phyloP scores from a whole-genome alignment of 2,888 invertebrate species.

The Coenonympha arcania region DNA sequence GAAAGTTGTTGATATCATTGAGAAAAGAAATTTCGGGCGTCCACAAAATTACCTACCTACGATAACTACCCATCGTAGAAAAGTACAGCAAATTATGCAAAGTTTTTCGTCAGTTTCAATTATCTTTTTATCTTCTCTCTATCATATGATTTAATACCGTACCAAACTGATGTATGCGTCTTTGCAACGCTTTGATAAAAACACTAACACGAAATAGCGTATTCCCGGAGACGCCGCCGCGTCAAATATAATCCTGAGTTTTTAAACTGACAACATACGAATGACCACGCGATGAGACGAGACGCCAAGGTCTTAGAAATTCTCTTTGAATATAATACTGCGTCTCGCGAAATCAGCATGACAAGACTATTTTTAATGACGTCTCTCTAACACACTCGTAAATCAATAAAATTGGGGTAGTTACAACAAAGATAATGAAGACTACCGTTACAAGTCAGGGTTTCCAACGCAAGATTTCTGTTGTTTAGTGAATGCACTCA shows the following conservation, averaged over 20 bases:
- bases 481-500: no score
- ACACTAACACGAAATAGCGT: conserved; percentile 7
- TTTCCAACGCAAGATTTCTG: no score
- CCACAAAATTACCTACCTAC: no score
- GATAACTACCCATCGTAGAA: no score
- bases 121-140: neutral
- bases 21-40: no score
- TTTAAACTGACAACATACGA: neutral
- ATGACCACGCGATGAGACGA: neutral
- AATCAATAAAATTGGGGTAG: neutral
- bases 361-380: neutral
- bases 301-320: conserved; percentile 2
- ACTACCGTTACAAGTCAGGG: no score
- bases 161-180: neutral
- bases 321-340: conserved; percentile 9
- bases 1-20: no score
- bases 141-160: neutral
- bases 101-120: neutral
- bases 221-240: neutral
- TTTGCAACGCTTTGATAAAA: conserved; percentile 9
- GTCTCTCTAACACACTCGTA: no score
- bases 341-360: neutral
- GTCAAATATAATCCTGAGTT: neutral
- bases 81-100: no score
- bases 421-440: no score